Percentiles rank a stretch among this genome's conserved stretches.
These are phyloP conservation scores for Catalaphyllia jardinei DNA, from an alignment of 64 coral and sea anemone species.

Conservation along the genomic window DNA sequence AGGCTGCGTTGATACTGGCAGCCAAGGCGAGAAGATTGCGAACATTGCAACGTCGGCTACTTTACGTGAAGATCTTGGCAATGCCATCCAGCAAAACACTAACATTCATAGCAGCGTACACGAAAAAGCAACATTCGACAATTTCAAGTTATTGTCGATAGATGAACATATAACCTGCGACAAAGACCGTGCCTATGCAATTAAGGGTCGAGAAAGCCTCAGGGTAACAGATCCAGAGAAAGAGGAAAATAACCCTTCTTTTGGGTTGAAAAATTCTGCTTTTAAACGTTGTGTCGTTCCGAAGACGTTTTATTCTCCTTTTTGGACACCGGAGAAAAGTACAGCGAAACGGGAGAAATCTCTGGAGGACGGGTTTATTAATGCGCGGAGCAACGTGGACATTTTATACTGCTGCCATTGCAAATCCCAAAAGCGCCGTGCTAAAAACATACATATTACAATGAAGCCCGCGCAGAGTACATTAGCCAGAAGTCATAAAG, in stretches of 20 bases:
- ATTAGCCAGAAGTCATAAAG: not conserved
- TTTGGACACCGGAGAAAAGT: not conserved
- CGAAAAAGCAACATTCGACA: constrained; percentile 1
- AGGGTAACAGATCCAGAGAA: not conserved
- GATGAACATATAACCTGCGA: not conserved
- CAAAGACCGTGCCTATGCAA: not conserved
- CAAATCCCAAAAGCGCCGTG: not conserved
- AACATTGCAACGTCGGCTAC: not conserved
- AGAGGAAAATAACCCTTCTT: not conserved
- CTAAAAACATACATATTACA: not conserved
- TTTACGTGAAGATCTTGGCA: not conserved
- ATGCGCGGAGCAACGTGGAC: constrained; percentile 8
- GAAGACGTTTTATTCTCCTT: constrained; percentile 22
- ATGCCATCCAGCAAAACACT: not conserved
- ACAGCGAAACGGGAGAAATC: not conserved
- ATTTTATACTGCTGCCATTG: constrained; percentile 5
- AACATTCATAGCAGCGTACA: not conserved
- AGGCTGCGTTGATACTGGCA: not conserved
- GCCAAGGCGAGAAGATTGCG: not conserved
- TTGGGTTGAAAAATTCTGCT: not conserved
- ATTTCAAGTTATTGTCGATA: not conserved
- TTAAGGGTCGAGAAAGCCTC: not conserved
- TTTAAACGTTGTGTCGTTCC: not conserved
- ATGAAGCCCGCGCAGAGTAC: not conserved
- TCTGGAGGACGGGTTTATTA: not conserved